These are phyloP conservation scores for Synanthedon vespiformis DNA, from an alignment of 2,888 invertebrate species.

Conservation along the genomic window DNA sequence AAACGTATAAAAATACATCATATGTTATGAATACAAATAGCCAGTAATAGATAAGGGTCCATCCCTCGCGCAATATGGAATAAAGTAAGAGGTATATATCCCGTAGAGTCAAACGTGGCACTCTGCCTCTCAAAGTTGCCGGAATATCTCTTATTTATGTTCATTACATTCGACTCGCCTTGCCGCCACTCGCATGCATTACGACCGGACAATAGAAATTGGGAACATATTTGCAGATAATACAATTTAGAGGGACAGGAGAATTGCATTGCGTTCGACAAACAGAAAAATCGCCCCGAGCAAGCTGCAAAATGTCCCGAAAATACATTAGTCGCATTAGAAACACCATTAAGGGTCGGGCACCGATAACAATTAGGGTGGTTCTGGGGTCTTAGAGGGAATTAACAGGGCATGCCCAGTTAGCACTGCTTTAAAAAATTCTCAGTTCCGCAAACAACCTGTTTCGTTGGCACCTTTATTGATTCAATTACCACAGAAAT, in stretches of 20 bases:
- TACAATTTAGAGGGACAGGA: slow-evolving; percentile 54
- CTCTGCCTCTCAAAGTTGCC: slow-evolving; percentile 20
- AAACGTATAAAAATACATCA: slow-evolving; percentile 1
- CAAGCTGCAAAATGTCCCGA: slow-evolving; percentile 69
- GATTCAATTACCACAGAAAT: slow-evolving; percentile 1
- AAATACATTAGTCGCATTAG: slow-evolving; percentile 69
- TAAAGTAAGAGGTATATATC: slow-evolving; percentile 28
- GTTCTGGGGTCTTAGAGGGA: slow-evolving; percentile 59
- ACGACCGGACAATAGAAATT: slow-evolving; percentile 61
- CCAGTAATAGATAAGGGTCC: slow-evolving; percentile 9
- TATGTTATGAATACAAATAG: slow-evolving; percentile 10
- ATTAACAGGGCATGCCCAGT: slow-evolving; percentile 54
- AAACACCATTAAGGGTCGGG: slow-evolving; percentile 63
- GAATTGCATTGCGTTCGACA: slow-evolving; percentile 50
- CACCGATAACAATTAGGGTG: slow-evolving; percentile 68
- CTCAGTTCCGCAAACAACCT: slow-evolving; percentile 6
- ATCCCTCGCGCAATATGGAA: slow-evolving; percentile 7
- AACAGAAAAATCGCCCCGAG: slow-evolving; percentile 65
- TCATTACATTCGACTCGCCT: slow-evolving; percentile 47
- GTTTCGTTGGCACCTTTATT: slow-evolving; percentile 9
- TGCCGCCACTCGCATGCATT: slow-evolving; percentile 33
- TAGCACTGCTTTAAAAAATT: slow-evolving; percentile 51
- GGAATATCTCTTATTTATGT: slow-evolving; percentile 53
- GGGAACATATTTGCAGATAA: slow-evolving; percentile 68
- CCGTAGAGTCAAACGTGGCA: slow-evolving; percentile 19